Evolutionary conservation across 2,888 invertebrate species (phyloP).

Genomic region (Pristionchus maxplancki): DNA sequence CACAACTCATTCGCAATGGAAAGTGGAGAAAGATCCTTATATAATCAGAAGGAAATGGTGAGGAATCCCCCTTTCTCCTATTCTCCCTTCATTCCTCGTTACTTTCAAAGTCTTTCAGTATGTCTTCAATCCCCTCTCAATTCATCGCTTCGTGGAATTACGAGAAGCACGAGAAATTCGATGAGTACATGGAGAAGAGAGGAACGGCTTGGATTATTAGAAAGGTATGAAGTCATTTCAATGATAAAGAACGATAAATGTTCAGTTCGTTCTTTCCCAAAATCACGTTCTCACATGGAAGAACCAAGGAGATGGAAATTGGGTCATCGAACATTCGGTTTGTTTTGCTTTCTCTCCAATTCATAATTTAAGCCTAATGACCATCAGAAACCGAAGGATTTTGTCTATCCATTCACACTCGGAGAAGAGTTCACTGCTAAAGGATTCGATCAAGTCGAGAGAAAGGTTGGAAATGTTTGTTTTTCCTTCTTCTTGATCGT

Average conservation of each 20-base stretch:
- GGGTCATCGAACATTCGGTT: background rate
- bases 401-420: background rate
- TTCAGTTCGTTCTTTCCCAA: background rate
- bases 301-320: background rate
- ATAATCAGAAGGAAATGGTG: background rate
- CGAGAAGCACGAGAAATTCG: background rate
- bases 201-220: background rate
- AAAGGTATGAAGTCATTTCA: background rate
- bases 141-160: background rate
- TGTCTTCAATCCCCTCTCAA: background rate
- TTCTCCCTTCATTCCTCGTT: background rate
- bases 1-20: background rate
- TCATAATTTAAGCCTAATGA: too few relatives aligned
- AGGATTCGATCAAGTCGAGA: background rate
- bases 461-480: background rate
- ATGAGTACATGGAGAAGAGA: conserved; percentile 18
- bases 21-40: background rate
- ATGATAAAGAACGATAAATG: background rate
- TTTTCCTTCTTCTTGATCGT: too few relatives aligned
- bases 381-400: background rate
- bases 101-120: too few relatives aligned
- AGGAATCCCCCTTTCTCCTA: too few relatives aligned
- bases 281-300: background rate
- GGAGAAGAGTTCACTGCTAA: background rate
- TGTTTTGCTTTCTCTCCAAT: too few relatives aligned